Evolutionary conservation across 2,888 invertebrate genomes (phyloP), one percentile per base, ranked within the genome.

Genomic region (Entomobrya multifasciata): DNA sequence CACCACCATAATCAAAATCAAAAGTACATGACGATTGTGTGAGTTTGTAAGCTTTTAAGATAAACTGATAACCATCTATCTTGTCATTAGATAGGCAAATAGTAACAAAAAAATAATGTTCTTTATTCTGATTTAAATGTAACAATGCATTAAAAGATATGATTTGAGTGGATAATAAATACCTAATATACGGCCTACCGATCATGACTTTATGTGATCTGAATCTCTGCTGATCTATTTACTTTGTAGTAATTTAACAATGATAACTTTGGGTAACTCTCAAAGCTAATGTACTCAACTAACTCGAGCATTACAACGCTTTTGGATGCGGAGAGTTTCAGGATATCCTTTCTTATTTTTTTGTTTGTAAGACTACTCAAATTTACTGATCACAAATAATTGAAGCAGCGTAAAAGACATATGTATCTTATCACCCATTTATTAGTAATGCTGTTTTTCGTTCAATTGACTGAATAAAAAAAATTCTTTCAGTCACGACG

Each of bases 71-170:
- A 84, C 49, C 55, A 84, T 84, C 83, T 84, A 25, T 36, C 77
- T 84, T 77, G 67, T 84, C 76, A 76, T 84, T 84, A 67, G 65
- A 65, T 74, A 72, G 22, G 55, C 47, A 84, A 84, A 84, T 84
- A 84, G n/a, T 11, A 57, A n/a, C 52, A 84, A 60, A 55, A 36
- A 84, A 77, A 84, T 67, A 62, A 62, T 67, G 67, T 84, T 76
- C 36, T 76, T 77, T 76, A 22, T 44, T 84, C 76, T 77, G 83
- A 84, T 84, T 76, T 84, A 77, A 82, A 77, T 84, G 77, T 77
- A 77, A 84, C 77, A 84, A 82, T 82, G 74, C 82, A 82, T 82
- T 82, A 82, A 82, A 82, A 36, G 36, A 74, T 82, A 82, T 82
- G 82, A 74, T 82, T 62, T 13, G 49, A 82, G 49, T 60, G 60